phyloP scores from a whole-genome alignment of 2,888 invertebrate genomes.

The Malachius bipustulatus region DNA sequence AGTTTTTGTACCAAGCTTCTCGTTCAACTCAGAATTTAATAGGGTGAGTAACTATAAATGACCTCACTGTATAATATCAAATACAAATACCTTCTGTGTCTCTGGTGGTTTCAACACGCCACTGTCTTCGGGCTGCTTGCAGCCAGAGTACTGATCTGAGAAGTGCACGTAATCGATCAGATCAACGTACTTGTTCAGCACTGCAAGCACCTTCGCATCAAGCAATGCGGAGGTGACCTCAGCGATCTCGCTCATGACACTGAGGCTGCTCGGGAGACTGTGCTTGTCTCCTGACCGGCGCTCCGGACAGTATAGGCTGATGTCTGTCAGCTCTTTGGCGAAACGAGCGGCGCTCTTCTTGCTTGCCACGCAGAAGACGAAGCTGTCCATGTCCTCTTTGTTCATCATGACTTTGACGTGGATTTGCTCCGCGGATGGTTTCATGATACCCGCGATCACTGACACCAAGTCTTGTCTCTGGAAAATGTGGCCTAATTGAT shows the following conservation, averaged over 20 bases:
- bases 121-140: slow-evolving; percentile 64
- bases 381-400: slow-evolving; percentile 84
- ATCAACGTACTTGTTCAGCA: slow-evolving; percentile 68
- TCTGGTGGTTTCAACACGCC: slow-evolving; percentile 40
- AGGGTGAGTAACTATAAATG: too few species aligned
- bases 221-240: slow-evolving; percentile 78
- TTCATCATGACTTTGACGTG: slow-evolving; percentile 77
- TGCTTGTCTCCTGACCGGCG: slow-evolving; percentile 32
- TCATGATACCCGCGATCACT: slow-evolving; percentile 67
- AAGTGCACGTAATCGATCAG: slow-evolving; percentile 92
- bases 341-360: slow-evolving; percentile 77
- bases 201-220: slow-evolving; percentile 66
- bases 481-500: slow-evolving; percentile 1
- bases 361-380: slow-evolving; percentile 83
- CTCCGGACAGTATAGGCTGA: slow-evolving; percentile 40
- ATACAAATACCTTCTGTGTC: slow-evolving; percentile 26
- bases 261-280: slow-evolving; percentile 38
- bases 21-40: too few species aligned
- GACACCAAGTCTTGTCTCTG: slow-evolving; percentile 85
- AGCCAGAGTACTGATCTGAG: slow-evolving; percentile 91
- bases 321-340: slow-evolving; percentile 86
- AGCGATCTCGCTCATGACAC: slow-evolving; percentile 78
- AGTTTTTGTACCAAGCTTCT: too few species aligned
- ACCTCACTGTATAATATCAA: background rate
- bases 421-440: slow-evolving; percentile 79